Evolutionary conservation across 2,888 invertebrate species (phyloP).

Genomic region (Sesamia inferens): DNA sequence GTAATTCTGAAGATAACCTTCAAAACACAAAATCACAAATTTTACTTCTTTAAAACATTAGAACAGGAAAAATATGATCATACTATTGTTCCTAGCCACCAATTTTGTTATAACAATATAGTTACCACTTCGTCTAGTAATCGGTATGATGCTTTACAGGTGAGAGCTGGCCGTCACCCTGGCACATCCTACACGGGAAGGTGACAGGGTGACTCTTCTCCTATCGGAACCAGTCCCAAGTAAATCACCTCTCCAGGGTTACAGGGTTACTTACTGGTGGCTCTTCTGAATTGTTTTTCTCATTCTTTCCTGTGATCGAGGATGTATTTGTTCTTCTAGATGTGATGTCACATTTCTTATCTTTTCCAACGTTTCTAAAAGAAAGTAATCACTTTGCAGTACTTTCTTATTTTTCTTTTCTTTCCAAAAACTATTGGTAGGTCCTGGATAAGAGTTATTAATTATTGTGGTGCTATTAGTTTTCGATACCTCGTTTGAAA

Average conservation of each 20-base stretch:
- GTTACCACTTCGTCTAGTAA: not conserved
- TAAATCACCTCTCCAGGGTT: not conserved
- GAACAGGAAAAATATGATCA: not conserved
- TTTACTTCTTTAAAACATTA: not conserved
- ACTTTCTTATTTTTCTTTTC: not conserved
- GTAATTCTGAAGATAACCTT: not conserved
- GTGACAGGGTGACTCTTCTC: conserved; percentile 24
- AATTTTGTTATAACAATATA: not conserved
- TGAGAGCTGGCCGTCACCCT: conserved; percentile 46
- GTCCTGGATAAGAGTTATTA: not conserved
- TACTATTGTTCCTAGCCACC: not conserved
- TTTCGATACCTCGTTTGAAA: no score
- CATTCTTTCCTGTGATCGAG: not conserved
- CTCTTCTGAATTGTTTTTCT: conserved; percentile 18
- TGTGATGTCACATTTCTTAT: conserved; percentile 11
- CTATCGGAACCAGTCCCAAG: conserved; percentile 8
- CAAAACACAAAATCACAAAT: not conserved
- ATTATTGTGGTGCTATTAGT: not conserved
- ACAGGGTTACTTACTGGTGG: not conserved
- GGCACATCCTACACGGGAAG: conserved; percentile 41
- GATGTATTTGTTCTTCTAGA: not conserved
- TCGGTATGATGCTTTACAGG: conserved; percentile 21
- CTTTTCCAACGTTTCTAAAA: not conserved
- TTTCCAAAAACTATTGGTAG: not conserved
- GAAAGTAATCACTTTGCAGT: not conserved